Evolutionary conservation across 2,888 invertebrate genomes (phyloP), one percentile per base, ranked within the genome.

Genomic region (Dichetophora obliterata): DNA sequence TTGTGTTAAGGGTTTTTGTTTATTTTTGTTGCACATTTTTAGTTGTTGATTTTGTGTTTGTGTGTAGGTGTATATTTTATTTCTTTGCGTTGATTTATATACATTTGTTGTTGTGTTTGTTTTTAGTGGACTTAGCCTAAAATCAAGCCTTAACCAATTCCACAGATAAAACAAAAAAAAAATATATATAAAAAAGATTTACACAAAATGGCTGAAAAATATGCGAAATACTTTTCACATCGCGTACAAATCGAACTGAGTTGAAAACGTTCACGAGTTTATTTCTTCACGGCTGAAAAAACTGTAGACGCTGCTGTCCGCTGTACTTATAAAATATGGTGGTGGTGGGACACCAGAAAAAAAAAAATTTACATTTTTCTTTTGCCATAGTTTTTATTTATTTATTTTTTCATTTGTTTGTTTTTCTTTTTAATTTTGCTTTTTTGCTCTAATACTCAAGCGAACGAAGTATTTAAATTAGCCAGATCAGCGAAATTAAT

Each of bases 211-310:
- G 31, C 31, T 8, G 31, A 54, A 76, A 74, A 24, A 69, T 48
- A 48, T 69, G 77, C 79, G 79, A 77, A 78, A 78, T 78, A 80
- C 75, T 80, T 79, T 78, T 75, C 78, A 78, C 77, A 71, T 52
- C 76, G 77, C 78, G 79, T 70, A 78, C 78, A 73, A 75, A 78
- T 70, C 63, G 77, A 80, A 80, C 79, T 76, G 74, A 79, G 77
- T 76, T 37, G 57, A 59, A n/a, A 57, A 71, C 22, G 19, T 71
- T 57, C 71, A 37, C 71, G 59, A 57, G 16, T 22, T 14, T 22
- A 37, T 71, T 34, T 31, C 71, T 9, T 34, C 11, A 37, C 73
- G 48, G 63, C 61, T 22, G 59, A 59, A 43, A 59, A 54, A 37
- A 14, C 34, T 11, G 11, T 50, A 48, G 68, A 48, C 68, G 19